Percentiles rank a stretch among this genome's conserved stretches.
Evolutionary conservation across 2,113 vertebrate species (phyloP).

Genomic region (Cololabis saira): DNA sequence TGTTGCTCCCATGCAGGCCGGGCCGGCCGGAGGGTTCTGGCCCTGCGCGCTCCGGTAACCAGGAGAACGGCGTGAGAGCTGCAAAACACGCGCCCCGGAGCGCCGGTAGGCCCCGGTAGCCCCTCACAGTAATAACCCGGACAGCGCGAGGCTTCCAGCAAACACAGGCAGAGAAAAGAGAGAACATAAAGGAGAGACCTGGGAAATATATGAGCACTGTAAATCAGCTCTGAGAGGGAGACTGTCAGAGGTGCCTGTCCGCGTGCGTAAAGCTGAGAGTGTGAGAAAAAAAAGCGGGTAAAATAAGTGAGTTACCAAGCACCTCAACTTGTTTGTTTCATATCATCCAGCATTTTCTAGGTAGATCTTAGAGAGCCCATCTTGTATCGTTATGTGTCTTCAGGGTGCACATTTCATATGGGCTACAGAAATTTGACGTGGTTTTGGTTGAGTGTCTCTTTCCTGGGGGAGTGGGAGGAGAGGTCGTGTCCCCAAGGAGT

Average conservation of each 20-base stretch:
- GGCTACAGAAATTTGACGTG: conserved; percentile 23
- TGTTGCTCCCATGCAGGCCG: conserved; percentile 38
- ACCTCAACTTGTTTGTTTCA: neutral
- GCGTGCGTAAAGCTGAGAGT: conserved; percentile 47
- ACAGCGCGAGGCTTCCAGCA: conserved; percentile 78
- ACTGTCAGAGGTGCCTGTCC: conserved; percentile 75
- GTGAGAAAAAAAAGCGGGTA: conserved; percentile 4
- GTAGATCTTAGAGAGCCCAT: neutral
- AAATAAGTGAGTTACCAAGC: conserved; percentile 26
- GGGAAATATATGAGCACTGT: conserved; percentile 85
- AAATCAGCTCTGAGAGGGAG: conserved; percentile 87
- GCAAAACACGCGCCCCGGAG: conserved; percentile 82
- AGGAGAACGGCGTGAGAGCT: conserved; percentile 81
- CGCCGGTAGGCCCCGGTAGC: conserved; percentile 75
- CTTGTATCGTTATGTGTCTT: conserved; percentile 11
- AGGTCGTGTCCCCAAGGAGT: conserved; percentile 18
- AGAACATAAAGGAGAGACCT: conserved; percentile 61
- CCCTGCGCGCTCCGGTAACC: conserved; percentile 80
- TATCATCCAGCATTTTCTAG: neutral
- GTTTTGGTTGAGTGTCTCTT: conserved; percentile 15
- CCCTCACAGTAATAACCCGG: conserved; percentile 77
- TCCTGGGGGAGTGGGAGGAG: conserved; percentile 19
- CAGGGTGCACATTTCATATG: conserved; percentile 20
- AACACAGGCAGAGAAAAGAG: conserved; percentile 78
- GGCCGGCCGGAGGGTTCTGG: conserved; percentile 58